phyloP scores from a whole-genome alignment of 2,113 vertebrate genomes.

The Callionymus lyra region DNA sequence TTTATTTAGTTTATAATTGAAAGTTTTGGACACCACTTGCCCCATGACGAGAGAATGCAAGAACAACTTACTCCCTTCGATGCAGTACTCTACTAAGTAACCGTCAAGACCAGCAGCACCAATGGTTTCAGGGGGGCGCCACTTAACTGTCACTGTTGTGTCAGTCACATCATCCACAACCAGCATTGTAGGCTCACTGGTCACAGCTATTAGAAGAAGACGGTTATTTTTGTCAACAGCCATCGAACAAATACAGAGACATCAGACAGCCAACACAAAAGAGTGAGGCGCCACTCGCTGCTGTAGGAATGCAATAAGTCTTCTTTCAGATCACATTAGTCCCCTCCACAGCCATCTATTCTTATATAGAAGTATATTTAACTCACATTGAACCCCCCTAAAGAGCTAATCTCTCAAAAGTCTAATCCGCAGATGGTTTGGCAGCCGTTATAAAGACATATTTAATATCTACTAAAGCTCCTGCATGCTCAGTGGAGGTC shows the following conservation, averaged over 20 bases:
- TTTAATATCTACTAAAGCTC: slow-evolving; percentile 60
- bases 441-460: slow-evolving; percentile 62
- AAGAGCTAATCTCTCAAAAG: slow-evolving; percentile 54
- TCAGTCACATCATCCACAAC: slow-evolving; percentile 88
- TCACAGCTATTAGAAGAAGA: slow-evolving; percentile 73
- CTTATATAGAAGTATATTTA: slow-evolving; percentile 47
- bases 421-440: slow-evolving; percentile 60
- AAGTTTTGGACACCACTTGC: no score
- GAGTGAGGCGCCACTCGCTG: slow-evolving; percentile 11
- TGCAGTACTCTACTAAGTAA: slow-evolving; percentile 89
- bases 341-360: slow-evolving; percentile 41
- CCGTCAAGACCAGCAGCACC: slow-evolving; percentile 93
- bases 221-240: background rate
- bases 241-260: background rate
- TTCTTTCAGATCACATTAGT: slow-evolving; percentile 39
- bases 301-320: slow-evolving; percentile 29
- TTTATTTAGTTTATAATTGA: no score
- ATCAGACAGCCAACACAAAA: slow-evolving; percentile 7
- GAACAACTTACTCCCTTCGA: slow-evolving; percentile 87
- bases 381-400: slow-evolving; percentile 41
- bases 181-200: slow-evolving; percentile 90
- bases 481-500: slow-evolving; percentile 47
- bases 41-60: no score
- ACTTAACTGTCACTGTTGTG: slow-evolving; percentile 84
- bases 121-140: slow-evolving; percentile 94